Conservation (phyloP, 2,113 vertebrate species). For the Amphilophus citrinellus region DNA sequence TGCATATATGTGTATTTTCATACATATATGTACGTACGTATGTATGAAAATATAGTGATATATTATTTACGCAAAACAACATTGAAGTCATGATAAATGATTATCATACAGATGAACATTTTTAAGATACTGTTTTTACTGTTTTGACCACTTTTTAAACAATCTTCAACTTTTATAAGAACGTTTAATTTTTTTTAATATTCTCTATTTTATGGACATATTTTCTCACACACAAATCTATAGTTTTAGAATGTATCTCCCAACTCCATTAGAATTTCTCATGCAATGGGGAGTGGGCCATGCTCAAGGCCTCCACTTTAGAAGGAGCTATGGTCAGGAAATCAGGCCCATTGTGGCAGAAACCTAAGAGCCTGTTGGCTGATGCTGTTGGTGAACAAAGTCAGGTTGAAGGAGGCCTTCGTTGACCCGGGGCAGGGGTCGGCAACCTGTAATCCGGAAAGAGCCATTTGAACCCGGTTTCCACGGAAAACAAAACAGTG, state of each 20-base stretch:
- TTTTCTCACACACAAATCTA: background rate
- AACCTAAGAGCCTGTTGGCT: background rate
- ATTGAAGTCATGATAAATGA: background rate
- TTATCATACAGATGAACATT: background rate
- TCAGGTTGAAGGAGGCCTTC: background rate
- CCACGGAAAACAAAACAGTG: too few species aligned
- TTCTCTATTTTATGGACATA: background rate
- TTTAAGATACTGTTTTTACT: background rate
- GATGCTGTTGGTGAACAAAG: background rate
- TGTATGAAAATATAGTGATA: background rate
- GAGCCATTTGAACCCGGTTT: too few species aligned
- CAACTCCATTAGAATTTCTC: background rate
- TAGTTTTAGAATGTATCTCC: background rate
- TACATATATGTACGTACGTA: too few species aligned
- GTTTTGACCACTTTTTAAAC: too few species aligned
- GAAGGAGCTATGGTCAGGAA: background rate
- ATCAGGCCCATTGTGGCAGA: background rate
- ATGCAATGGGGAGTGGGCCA: background rate
- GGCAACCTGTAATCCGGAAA: too few species aligned
- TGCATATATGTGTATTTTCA: too few species aligned
- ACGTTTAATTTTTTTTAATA: background rate
- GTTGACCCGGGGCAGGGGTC: background rate
- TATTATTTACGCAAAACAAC: background rate
- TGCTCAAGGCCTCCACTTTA: background rate
- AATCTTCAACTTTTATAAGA: background rate